Percentiles rank a stretch among this genome's conserved stretches.
phyloP scores from a whole-genome alignment of 2,113 vertebrate genomes.

The Forbesichthys papilliferus region DNA sequence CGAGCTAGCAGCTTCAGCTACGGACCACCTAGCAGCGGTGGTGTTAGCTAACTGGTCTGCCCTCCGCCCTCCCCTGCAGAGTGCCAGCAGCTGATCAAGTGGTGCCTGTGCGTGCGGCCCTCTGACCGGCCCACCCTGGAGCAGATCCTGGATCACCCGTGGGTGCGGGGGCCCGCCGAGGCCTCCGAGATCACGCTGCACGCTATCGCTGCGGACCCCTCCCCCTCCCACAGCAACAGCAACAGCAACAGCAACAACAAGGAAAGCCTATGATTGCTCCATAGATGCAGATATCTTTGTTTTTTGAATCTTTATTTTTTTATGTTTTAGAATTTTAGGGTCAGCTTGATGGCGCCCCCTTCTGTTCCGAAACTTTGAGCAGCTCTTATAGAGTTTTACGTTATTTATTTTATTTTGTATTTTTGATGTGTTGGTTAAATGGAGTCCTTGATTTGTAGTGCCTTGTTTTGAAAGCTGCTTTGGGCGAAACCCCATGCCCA shows the following conservation, averaged over 20 bases:
- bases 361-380: conserved; percentile 72
- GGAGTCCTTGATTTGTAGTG: conserved; percentile 84
- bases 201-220: conserved; percentile 77
- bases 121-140: conserved; percentile 88
- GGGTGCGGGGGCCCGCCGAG: conserved; percentile 81
- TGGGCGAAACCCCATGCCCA: conserved; percentile 27
- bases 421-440: conserved; percentile 46
- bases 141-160: conserved; percentile 87
- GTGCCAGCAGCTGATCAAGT: conserved; percentile 88
- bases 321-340: conserved; percentile 42
- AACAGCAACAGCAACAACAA: conserved; percentile 90
- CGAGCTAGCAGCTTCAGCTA: conserved; percentile 69
- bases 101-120: conserved; percentile 88
- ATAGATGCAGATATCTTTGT: conserved; percentile 68
- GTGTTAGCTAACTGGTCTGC: too few species aligned
- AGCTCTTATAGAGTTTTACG: conserved; percentile 83
- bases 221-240: background rate
- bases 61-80: conserved; percentile 57
- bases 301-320: conserved; percentile 45
- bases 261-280: conserved; percentile 83
- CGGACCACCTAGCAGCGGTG: too few species aligned
- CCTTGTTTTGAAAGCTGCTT: conserved; percentile 87
- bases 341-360: conserved; percentile 76
- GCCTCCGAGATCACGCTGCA: conserved; percentile 81
- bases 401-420: conserved; percentile 64